Evolutionary conservation across 2,797 vertebrate genomes (phyloP), one percentile per base, ranked within the genome.

Genomic region (Salmo trutta): DNA sequence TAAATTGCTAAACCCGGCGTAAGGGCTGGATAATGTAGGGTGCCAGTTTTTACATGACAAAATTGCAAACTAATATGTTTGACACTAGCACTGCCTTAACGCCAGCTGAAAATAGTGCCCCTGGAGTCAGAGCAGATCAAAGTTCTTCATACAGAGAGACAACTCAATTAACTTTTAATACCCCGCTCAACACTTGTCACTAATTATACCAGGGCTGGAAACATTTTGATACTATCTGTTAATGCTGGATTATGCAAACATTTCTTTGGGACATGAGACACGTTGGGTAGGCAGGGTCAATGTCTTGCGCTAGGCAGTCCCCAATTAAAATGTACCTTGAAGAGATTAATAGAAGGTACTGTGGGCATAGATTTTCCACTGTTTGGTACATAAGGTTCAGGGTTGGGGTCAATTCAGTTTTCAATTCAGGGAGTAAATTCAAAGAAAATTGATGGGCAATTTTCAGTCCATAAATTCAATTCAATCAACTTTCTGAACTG

Each of bases 91-190:
- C 41, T 10, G 41, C 41, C 10, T 47, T 47, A 3, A 12, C 0
- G 10, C 41, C 41, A 47, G 41, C 10, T 0, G 10, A 10, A 70
- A 53, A 67, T 76, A 64, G 70, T 51, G 8, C 36, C 36, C 36
- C 7, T 8, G 31, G 79, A 82, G 86, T 80, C 78, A 79, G 73
- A 81, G 79, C 79, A 84, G 86, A 91, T 92, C 89, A 92, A 90
- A 93, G 87, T 82, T 65, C 71, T 6, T 72, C 71, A 79, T 70
- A 86, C 75, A 75, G 77, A 87, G 82, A 87, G 71, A 87, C 84
- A 82, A 87, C 36, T 41, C 7, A 41, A 41, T 41, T 41, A 41
- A 41, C 77, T 89, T 88, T 74, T 81, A 86, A 90, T 86, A 89
- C 80, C 86, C 5, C 68, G 76, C 75, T 80, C 71, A 56, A 85